Conservation (phyloP, 1,140 invertebrate genomes). For the Ptiloglossa arizonensis region DNA sequence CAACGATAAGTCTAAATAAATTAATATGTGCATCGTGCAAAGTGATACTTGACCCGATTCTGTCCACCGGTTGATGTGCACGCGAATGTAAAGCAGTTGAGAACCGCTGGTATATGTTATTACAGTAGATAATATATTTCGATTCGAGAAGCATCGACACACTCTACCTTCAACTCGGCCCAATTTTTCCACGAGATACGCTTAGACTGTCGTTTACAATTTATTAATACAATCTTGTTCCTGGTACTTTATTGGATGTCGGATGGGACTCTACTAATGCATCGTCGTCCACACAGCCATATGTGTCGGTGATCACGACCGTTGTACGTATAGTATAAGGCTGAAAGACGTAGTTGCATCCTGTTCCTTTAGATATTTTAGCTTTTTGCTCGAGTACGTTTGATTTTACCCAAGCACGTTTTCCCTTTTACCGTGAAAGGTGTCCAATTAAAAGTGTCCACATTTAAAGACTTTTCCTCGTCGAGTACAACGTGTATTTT, state of each 20-base stretch:
- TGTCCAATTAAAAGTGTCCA: conserved; percentile 25
- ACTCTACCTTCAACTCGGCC: background rate
- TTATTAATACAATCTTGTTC: conserved; percentile 58
- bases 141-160: background rate
- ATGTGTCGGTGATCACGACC: conserved; percentile 73
- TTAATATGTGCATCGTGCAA: no score
- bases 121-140: background rate
- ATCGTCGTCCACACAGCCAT: conserved; percentile 71
- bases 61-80: no score
- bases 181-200: background rate
- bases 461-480: no score
- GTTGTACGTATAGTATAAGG: conserved; percentile 77
- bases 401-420: conserved; percentile 55
- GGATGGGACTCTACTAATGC: conserved; percentile 58
- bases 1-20: no score
- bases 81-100: no score
- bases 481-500: no score
- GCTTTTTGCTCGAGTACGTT: conserved; percentile 48
- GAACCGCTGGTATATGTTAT: background rate
- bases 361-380: conserved; percentile 4
- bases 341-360: conserved; percentile 41
- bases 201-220: background rate
- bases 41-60: no score
- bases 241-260: conserved; percentile 65
- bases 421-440: background rate